A percentile compares a stretch with the other conserved stretches of the same genome.
Conservation (phyloP, 2,888 invertebrate species). For the Athrips mouffetella region DNA sequence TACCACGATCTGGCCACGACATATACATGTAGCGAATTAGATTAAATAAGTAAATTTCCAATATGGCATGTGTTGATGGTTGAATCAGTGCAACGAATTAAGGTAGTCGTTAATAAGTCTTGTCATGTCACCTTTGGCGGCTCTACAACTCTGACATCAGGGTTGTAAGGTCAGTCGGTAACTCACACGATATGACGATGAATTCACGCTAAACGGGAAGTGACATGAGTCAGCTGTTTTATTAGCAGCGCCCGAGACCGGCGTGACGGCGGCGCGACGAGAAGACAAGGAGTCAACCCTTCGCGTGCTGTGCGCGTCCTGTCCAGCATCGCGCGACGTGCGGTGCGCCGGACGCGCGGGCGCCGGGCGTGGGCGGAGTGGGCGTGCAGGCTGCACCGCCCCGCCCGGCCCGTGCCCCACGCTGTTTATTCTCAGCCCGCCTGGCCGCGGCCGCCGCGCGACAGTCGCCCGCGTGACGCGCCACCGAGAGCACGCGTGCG, state of each 20-base stretch:
- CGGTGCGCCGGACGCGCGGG: slow-evolving; percentile 22
- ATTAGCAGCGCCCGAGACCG: too few relatives aligned
- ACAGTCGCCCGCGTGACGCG: slow-evolving; percentile 76
- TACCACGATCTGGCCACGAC: too few relatives aligned
- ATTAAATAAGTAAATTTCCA: too few relatives aligned
- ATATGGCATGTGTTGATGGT: too few relatives aligned
- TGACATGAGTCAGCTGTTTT: not conserved
- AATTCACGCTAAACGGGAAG: not conserved
- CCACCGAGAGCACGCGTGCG: slow-evolving; percentile 60
- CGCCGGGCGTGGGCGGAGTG: slow-evolving; percentile 37
- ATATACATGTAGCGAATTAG: too few relatives aligned
- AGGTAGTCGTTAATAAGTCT: too few relatives aligned
- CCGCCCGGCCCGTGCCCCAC: slow-evolving; percentile 40
- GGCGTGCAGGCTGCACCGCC: slow-evolving; percentile 69
- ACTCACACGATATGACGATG: too few relatives aligned
- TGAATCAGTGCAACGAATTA: too few relatives aligned
- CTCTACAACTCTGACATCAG: too few relatives aligned
- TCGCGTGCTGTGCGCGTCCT: not conserved
- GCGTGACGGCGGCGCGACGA: not conserved
- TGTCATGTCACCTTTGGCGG: too few relatives aligned
- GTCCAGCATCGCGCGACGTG: slow-evolving; percentile 22
- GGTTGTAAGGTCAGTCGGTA: too few relatives aligned
- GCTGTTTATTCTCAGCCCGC: slow-evolving; percentile 71
- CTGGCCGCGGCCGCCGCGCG: slow-evolving; percentile 55
- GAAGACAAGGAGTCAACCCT: not conserved